Conservation (phyloP, 2,888 invertebrate genomes). For the Teinopalpus imperialis region DNA sequence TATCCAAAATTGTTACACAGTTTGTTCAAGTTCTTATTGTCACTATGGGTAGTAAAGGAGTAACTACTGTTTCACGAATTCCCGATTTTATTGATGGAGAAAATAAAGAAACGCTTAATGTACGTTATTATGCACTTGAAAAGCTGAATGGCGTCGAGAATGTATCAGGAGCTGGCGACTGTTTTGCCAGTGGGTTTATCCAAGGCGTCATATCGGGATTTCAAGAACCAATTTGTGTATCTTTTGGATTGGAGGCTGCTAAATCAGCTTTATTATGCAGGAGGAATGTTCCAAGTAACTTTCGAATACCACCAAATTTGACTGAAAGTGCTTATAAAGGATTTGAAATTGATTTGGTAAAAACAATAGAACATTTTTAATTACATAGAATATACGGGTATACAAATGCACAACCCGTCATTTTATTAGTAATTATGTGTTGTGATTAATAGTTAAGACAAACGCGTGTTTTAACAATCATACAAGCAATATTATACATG, state of each 20-base stretch:
- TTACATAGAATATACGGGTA: too few relatives aligned
- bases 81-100: constrained; percentile 35
- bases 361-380: too few relatives aligned
- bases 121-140: constrained; percentile 61
- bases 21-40: constrained; percentile 82
- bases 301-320: constrained; percentile 31
- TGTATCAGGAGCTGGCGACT: constrained; percentile 93
- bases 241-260: constrained; percentile 84
- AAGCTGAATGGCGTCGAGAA: constrained; percentile 78
- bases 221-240: constrained; percentile 81
- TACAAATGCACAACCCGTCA: too few relatives aligned
- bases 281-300: constrained; percentile 79
- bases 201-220: constrained; percentile 81
- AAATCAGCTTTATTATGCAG: constrained; percentile 79
- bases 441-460: too few relatives aligned
- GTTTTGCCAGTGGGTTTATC: constrained; percentile 87
- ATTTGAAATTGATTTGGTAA: neutral
- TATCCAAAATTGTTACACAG: constrained; percentile 62
- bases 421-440: too few relatives aligned
- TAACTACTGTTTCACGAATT: constrained; percentile 67
- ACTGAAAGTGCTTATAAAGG: neutral
- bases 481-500: too few relatives aligned
- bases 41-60: constrained; percentile 83
- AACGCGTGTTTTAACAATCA: too few relatives aligned
- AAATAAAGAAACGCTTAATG: constrained; percentile 28